Base-by-base conservation (phyloP, 2,113 vertebrate genomes). In the human (Homo sapiens) region DNA sequence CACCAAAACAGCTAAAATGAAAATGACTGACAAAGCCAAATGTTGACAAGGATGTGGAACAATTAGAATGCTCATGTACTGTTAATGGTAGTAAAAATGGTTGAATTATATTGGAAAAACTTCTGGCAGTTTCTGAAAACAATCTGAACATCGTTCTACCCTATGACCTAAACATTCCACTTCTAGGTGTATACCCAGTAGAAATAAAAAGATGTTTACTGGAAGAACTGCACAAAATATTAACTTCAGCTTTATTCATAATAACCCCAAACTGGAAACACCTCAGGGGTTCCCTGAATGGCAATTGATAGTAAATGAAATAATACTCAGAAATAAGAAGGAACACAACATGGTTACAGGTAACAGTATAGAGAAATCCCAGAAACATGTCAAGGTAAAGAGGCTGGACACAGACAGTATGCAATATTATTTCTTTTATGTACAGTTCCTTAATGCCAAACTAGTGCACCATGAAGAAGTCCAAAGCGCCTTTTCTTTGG, bases 391-490 rank as follows among this genome's bases (percentile, higher is more conserved):
- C 2, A 17, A 27, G 5, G 13, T 27, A 12, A 23, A 18, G 10
- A 27, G 75, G 27, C 55, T 23, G 81, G 55, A 17, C 7, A 30
- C 18, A 25, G 8, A 59, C 17, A 27, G 22, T 0, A 9, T 8
- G 6, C 0, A 8, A 1, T 13, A 4, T 11, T 10, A 17, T 78
- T 79, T 45, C 23, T 38, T 22, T 1, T 5, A 20, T 18, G 27
- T 1, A 25, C 4, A 78, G 40, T 12, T 87, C 52, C 13, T 78
- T 27, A 91, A 35, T 9, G 8, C 32, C 38, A 48, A 40, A 38
- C 3, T 5, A 27, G 25, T 8, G 6, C 7, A 0, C 2, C 3
- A 3, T 17, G 10, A 55, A n/a, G 43, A 61, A 70, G 0, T 8
- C 35, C 17, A 11, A 48, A 40, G 2, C 2, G 20, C 4, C 4